Percentiles rank a stretch among this genome's conserved stretches.
These are phyloP conservation scores for Spermophilus dauricus DNA, from an alignment of 2,113 vertebrate species.

Conservation along the genomic window DNA sequence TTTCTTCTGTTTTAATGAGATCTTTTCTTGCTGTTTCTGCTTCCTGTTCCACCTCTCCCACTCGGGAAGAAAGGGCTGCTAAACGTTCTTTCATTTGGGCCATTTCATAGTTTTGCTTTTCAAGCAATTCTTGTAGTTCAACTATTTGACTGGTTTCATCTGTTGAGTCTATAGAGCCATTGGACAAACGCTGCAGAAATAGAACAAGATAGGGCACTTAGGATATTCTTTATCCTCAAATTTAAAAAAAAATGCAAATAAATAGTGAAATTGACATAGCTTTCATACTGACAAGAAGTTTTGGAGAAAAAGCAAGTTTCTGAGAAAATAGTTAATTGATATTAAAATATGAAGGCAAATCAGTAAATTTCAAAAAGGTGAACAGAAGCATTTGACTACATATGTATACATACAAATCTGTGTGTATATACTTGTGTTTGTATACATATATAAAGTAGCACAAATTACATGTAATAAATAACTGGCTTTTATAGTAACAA, in stretches of 20 bases:
- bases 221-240: not conserved
- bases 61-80: constrained; percentile 95
- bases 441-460: not conserved
- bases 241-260: constrained; percentile 23
- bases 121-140: constrained; percentile 98
- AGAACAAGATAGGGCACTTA: constrained; percentile 31
- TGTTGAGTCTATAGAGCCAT: constrained; percentile 96
- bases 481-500: not conserved
- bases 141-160: constrained; percentile 97
- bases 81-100: constrained; percentile 99
- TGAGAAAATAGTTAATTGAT: not conserved
- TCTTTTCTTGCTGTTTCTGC: constrained; percentile 98
- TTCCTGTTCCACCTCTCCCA: constrained; percentile 98
- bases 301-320: not conserved
- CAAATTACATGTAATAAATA: not conserved
- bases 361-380: not conserved
- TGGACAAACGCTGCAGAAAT: constrained; percentile 94
- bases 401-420: no score
- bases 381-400: not conserved
- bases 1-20: constrained; percentile 98
- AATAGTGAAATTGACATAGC: not conserved
- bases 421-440: not conserved
- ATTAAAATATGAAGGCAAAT: constrained; percentile 19
- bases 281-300: not conserved
- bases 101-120: constrained; percentile 99